Evolutionary conservation across 2,113 vertebrate species (phyloP), one percentile per base, ranked within the genome.

Genomic region (Ahaetulla prasina): DNA sequence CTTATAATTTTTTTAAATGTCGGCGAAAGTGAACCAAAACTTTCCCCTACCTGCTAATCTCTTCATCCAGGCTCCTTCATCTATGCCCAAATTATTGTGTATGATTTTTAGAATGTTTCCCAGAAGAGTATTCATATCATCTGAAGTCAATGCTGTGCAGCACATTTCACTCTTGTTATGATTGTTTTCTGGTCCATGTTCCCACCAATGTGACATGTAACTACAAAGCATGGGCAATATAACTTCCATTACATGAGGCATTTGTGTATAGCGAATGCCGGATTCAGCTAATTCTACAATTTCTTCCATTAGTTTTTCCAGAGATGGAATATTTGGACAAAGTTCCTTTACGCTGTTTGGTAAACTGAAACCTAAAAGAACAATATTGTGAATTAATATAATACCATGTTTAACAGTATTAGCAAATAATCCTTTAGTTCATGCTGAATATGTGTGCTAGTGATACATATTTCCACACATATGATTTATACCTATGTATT

Each of bases 151-250:
- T 1, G 98, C 98, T 0, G 99, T 99, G 94, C 99, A 99, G 95
- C 98, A 99, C 94, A 96, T 97, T 89, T 98, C 98, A 0, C 96
- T 95, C 39, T 94, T 96, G 8, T 98, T 98, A 0, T 96, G 96
- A 84, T 97, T 98, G 94, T 96, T 98, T 95, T 99, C 99, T 0
- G 98, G 98, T 2, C 99, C 99, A 0, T 99, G 97, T 47, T 99
- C 99, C 99, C 99, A 99, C 99, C 99, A 99, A 55, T 98, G 98
- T 5, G 99, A 99, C 98, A 99, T 98, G 96, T 99, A 99, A 95
- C 98, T 99, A 87, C 99, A 99, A 0, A 99, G 94, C 99, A 99
- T 98, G 3, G 99, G 99, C 96, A 99, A 90, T 43, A 99, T 97
- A 52, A 99, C 99, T 96, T 99, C 99, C 99, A 99, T 99, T 54